A percentile compares a stretch with the other conserved stretches of the same genome.
Evolutionary conservation across 2,797 vertebrate species (phyloP).

Genomic region (Microtus californicus): DNA sequence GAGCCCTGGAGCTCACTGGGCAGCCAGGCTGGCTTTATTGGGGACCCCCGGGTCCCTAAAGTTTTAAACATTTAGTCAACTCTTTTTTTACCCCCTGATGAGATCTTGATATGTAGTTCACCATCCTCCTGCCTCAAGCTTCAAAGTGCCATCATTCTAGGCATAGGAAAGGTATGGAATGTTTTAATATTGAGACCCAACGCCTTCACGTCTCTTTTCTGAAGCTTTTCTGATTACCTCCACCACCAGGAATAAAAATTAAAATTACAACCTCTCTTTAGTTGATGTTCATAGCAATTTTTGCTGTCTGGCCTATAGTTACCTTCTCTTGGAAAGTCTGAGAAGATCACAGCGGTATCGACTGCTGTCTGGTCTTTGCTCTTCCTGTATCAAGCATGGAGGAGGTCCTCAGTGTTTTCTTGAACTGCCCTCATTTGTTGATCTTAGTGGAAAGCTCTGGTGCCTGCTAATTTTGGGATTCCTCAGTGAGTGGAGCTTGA

Average conservation of each 20-base stretch:
- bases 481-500: no score
- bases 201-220: not conserved
- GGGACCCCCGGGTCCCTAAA: not conserved
- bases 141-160: no score
- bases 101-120: not conserved
- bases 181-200: not conserved
- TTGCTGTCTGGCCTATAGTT: no score
- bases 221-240: not conserved
- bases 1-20: not conserved
- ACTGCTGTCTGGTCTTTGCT: not conserved
- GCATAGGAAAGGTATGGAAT: not conserved
- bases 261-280: not conserved
- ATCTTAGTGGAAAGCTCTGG: not conserved
- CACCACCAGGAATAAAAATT: not conserved
- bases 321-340: not conserved
- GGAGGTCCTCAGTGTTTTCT: not conserved
- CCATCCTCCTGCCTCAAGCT: not conserved
- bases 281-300: not conserved
- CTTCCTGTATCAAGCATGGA: not conserved
- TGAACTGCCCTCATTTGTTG: not conserved
- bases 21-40: not conserved
- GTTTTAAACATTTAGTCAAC: not conserved
- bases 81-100: no score
- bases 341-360: rapidly evolving
- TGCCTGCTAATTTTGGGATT: not conserved